A percentile compares a stretch with the other conserved stretches of the same genome.
Conservation (phyloP, 2,797 vertebrate species). For the Clarias laeviceps region DNA sequence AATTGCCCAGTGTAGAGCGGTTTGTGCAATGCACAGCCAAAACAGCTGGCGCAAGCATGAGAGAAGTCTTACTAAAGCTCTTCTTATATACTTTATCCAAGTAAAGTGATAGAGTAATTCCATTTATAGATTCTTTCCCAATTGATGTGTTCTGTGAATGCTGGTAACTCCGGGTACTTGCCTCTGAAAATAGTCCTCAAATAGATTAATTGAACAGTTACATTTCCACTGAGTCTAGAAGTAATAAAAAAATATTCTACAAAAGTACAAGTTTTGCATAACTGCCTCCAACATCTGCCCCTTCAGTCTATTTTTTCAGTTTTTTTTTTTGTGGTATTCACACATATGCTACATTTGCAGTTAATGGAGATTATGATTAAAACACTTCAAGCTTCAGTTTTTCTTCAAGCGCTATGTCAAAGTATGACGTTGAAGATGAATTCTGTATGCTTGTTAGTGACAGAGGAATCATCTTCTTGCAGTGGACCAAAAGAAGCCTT, state of each 20-base stretch:
- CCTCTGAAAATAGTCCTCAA: neutral
- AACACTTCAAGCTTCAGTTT: constrained; percentile 17
- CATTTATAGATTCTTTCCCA: neutral
- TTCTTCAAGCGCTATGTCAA: constrained; percentile 13
- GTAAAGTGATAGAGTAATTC: neutral
- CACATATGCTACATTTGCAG: neutral
- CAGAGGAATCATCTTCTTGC: constrained; percentile 36
- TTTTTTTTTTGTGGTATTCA: neutral
- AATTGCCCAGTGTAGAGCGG: neutral
- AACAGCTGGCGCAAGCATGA: too few species aligned
- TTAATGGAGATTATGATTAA: neutral
- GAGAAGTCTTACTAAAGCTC: neutral
- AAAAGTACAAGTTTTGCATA: neutral
- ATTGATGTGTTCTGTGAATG: too few species aligned
- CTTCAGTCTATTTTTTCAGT: neutral
- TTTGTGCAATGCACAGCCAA: neutral
- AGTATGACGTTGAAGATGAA: constrained; percentile 11
- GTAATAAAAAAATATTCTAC: neutral
- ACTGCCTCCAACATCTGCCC: neutral
- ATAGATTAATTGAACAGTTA: neutral
- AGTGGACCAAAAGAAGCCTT: constrained; percentile 44
- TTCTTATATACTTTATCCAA: neutral
- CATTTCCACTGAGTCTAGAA: neutral
- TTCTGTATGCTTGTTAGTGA: constrained; percentile 34
- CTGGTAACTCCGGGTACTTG: neutral